phyloP scores from a whole-genome alignment of 1,140 invertebrate genomes.

The Ooceraea biroi region DNA sequence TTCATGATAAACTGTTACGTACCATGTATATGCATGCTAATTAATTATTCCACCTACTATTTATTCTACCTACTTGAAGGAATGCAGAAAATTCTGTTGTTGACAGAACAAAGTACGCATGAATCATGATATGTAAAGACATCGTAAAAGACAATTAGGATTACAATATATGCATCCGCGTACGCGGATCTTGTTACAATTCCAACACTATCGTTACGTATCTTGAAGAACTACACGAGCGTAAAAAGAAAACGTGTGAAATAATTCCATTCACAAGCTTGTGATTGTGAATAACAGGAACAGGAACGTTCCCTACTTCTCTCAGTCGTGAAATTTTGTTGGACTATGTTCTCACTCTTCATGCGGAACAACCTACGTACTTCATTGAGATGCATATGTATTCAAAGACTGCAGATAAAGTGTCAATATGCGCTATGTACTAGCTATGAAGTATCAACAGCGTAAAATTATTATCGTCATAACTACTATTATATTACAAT shows the following conservation, averaged over 20 bases:
- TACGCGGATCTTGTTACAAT: not conserved
- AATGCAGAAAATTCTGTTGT: not conserved
- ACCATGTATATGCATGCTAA: not conserved
- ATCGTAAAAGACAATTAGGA: slow-evolving; percentile 1
- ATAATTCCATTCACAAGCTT: not conserved
- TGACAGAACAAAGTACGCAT: not conserved
- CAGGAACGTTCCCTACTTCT: not conserved
- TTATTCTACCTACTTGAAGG: not conserved
- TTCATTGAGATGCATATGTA: too few species aligned
- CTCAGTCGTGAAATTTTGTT: not conserved
- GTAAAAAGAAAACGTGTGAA: not conserved
- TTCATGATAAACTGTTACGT: not conserved
- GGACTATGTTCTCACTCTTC: too few species aligned
- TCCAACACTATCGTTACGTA: slow-evolving; percentile 8
- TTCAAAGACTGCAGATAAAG: too few species aligned
- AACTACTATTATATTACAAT: too few species aligned
- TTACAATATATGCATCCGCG: not conserved
- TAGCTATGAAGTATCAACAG: not conserved
- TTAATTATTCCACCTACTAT: slow-evolving; percentile 4
- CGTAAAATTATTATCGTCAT: not conserved
- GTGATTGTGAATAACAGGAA: not conserved
- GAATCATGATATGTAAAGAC: not conserved
- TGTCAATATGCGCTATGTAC: not conserved
- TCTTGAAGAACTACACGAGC: slow-evolving; percentile 5
- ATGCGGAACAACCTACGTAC: too few species aligned